Conservation (phyloP, 1,140 invertebrate species). For the Anastrepha ludens region DNA sequence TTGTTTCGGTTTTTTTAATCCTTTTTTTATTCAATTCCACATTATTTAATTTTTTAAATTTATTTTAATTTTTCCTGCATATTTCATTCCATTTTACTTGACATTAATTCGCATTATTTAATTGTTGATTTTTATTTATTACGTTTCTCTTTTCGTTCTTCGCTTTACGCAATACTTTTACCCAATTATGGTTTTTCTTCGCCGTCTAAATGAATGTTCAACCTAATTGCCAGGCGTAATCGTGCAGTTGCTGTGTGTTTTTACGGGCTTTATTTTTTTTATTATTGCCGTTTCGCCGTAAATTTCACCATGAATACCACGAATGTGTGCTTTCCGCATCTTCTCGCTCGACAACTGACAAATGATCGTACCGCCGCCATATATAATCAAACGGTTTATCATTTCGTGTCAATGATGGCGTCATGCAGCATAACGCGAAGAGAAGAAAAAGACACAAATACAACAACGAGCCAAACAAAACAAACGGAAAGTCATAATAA, state of each 20-base stretch:
- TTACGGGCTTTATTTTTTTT: neutral
- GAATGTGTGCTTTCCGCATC: constrained; percentile 4
- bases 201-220: neutral
- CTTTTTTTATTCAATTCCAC: too few relatives aligned
- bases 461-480: neutral
- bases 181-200: too few relatives aligned
- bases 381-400: constrained; percentile 53
- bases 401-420: constrained; percentile 53
- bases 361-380: constrained; percentile 33
- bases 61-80: too few relatives aligned
- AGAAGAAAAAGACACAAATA: neutral
- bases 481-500: constrained; percentile 16
- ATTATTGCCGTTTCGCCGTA: neutral
- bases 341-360: constrained; percentile 10
- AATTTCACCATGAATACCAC: neutral
- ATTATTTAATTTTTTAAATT: too few relatives aligned
- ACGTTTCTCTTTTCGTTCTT: too few relatives aligned
- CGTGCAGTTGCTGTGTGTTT: constrained; percentile 11
- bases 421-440: constrained; percentile 19
- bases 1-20: too few relatives aligned
- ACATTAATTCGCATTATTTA: too few relatives aligned
- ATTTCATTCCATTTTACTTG: too few relatives aligned
- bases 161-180: too few relatives aligned
- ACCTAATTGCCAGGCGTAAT: neutral
- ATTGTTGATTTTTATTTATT: too few relatives aligned